Conservation (phyloP, 1,140 invertebrate genomes). For the Ceratoteleas bidentatus region DNA sequence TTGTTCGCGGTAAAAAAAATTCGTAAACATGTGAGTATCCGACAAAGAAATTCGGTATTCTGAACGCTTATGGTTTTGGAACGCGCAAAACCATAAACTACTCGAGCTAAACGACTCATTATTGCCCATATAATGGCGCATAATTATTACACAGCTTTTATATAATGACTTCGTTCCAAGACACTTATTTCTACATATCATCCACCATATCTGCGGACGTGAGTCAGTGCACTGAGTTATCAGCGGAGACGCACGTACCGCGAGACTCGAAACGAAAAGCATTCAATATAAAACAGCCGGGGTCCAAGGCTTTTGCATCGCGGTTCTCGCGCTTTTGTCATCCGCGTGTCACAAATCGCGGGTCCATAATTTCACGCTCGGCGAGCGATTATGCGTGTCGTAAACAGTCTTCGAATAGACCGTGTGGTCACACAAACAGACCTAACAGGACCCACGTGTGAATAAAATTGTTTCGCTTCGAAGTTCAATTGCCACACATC, state of each 20-base stretch:
- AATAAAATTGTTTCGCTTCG: no score
- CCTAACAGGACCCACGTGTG: no score
- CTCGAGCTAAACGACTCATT: neutral
- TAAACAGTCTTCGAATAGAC: slow-evolving; percentile 42
- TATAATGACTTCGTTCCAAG: slow-evolving; percentile 11
- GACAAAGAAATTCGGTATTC: neutral
- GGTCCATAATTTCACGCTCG: slow-evolving; percentile 36
- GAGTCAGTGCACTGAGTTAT: slow-evolving; percentile 51
- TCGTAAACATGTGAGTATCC: no score
- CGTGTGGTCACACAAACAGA: slow-evolving; percentile 45
- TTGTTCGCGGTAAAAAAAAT: no score
- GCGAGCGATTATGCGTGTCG: slow-evolving; percentile 34
- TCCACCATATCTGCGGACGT: slow-evolving; percentile 15
- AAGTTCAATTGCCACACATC: no score
- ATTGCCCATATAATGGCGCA: neutral
- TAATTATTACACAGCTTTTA: neutral
- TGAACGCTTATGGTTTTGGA: neutral
- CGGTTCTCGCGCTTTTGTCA: slow-evolving; percentile 36
- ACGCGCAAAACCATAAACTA: neutral
- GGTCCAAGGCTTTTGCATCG: slow-evolving; percentile 43
- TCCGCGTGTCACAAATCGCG: slow-evolving; percentile 27
- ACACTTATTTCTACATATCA: slow-evolving; percentile 24
- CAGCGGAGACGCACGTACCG: slow-evolving; percentile 43
- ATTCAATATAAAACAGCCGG: slow-evolving; percentile 53
- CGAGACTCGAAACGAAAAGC: slow-evolving; percentile 60